Evolutionary conservation across 2,888 invertebrate species (phyloP), one percentile per base, ranked within the genome.

Genomic region (Molorchus minor): DNA sequence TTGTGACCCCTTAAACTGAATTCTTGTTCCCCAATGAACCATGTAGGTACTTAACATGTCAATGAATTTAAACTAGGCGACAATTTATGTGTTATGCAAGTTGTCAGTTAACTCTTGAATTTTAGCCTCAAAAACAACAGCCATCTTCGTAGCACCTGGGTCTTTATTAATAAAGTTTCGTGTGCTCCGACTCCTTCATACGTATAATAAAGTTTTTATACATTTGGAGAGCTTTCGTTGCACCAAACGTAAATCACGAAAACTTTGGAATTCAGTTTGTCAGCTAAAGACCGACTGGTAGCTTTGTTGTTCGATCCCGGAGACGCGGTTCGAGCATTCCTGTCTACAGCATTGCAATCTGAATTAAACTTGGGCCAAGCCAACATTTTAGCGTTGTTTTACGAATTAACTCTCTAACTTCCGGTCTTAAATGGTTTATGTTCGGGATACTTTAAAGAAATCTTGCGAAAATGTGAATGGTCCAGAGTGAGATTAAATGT

Each of bases 341-440:
- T 47, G 46, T 47, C 35, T 49, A 49, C 36, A 49, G 43, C 21
- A 56, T 35, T 49, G 41, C 43, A 56, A 43, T 12, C 56, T 33
- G 33, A 49, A 56, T 49, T 49, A 49, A 49, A 49, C 49, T 49
- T 38, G 38, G 21, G 38, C 43, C 33, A 45, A 52, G 21, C 30
- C 38, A 44, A 51, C 57, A 52, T 57, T 33, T 56, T 44, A 43
- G 38, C 40, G 52, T 52, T 52, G 52, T 58, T 58, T 58, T 45
- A 40, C 30, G 46, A 58, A 35, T 58, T 46, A 45, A 43, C 41
- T 44, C 53, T 35, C 13, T 30, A 19, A 51, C 29, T 45, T n/a
- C 5, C 8, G 21, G 35, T 52, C 25, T 46, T 35, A 49, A 40
- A 38, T 15, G 35, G 30, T 47, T 33, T 12, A 19, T 17, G 15